These are phyloP conservation scores for Allobates femoralis DNA, from an alignment of 2,797 vertebrate genomes.

Conservation along the genomic window DNA sequence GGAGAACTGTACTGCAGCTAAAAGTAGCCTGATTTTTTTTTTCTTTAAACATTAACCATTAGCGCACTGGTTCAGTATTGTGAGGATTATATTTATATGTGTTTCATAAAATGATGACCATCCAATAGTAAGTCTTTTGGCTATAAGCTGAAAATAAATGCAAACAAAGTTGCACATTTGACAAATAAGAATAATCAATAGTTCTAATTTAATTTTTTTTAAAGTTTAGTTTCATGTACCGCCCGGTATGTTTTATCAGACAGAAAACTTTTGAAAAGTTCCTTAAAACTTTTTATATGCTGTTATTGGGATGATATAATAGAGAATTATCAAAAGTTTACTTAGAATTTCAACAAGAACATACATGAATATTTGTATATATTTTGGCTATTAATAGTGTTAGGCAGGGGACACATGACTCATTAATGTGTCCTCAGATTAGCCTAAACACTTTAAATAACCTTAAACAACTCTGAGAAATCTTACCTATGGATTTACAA, in stretches of 20 bases:
- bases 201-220: too few species aligned
- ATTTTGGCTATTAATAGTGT: background rate
- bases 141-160: background rate
- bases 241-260: too few species aligned
- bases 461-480: too few species aligned
- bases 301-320: background rate
- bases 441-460: background rate
- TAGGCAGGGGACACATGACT: too few species aligned
- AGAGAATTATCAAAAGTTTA: background rate
- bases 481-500: too few species aligned
- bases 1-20: conserved; percentile 1
- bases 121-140: background rate
- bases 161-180: background rate
- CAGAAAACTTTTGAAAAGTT: background rate
- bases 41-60: conserved; percentile 30
- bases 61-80: background rate
- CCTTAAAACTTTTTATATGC: background rate
- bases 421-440: too few species aligned
- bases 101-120: background rate
- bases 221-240: background rate
- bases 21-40: background rate
- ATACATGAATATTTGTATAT: background rate
- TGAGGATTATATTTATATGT: background rate
- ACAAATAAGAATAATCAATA: background rate
- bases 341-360: too few species aligned